Conservation (phyloP, 2,888 invertebrate species). For the Tetragnatha montana region DNA sequence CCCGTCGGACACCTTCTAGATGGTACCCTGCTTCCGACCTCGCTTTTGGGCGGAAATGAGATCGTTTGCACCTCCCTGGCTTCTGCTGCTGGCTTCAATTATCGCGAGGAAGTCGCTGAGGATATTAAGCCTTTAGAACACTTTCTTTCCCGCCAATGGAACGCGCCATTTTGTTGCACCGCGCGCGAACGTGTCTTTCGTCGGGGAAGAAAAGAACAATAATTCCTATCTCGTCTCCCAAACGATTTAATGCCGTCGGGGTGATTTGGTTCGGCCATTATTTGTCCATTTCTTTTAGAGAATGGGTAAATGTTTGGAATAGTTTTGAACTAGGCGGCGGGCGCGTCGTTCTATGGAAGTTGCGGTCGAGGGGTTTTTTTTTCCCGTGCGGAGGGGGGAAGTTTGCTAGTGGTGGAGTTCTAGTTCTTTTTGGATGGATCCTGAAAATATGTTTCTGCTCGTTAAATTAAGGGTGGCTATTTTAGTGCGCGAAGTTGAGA, state of each 20-base stretch:
- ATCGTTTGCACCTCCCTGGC: constrained; percentile 42
- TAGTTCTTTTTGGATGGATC: neutral
- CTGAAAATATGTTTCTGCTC: neutral
- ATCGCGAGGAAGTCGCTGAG: constrained; percentile 48
- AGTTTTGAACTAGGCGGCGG: constrained; percentile 8
- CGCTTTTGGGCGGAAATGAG: constrained; percentile 46
- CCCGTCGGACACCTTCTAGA: constrained; percentile 26
- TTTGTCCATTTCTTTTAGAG: constrained; percentile 41
- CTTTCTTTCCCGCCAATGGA: neutral
- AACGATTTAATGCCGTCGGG: constrained; percentile 27
- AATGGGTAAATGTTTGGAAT: constrained; percentile 45
- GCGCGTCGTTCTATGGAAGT: neutral
- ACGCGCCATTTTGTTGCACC: neutral
- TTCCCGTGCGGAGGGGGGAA: neutral
- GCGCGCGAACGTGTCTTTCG: constrained; percentile 2
- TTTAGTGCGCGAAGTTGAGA: neutral
- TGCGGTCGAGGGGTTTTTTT: neutral
- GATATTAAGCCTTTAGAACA: constrained; percentile 43
- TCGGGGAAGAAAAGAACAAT: constrained; percentile 35
- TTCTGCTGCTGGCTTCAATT: constrained; percentile 45
- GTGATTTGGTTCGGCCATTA: constrained; percentile 30
- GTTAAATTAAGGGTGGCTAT: neutral
- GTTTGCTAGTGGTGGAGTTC: neutral
- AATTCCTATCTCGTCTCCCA: constrained; percentile 47
- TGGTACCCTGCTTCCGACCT: neutral